Base-by-base conservation (phyloP, 1,140 invertebrate species). In the Hypothenemus hampei region DNA sequence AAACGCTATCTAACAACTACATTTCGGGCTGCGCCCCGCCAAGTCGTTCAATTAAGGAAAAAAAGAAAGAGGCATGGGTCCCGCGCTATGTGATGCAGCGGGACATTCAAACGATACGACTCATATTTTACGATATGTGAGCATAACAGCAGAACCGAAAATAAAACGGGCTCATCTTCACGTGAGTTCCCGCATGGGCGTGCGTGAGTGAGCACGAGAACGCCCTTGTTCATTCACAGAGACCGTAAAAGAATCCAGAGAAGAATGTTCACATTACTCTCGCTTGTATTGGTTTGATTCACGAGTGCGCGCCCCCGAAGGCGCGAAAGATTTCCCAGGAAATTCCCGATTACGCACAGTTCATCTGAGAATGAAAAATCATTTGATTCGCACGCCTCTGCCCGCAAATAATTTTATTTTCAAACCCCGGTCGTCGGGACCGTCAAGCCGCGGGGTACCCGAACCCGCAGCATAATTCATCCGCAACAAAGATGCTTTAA, bases 401-500 rank as follows among this genome's bases (percentile, higher is more conserved):
- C 23, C 22, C 44, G 45, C 43, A 46, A 56, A 56, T 41, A 56
- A 56, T 56, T 56, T 56, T 56, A 56, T 49, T 56, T 56, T 49
- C 36, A 49, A 56, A 48, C 36, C 45, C 54, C 45, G 54, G 33
- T 49, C 43, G 33, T 49, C 43, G 21, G 36, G 43, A 13, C 52
- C 18, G 52, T n/a, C n/a, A 24, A 50, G 46, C 55, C 55, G 55
- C 55, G 47, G 55, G 55, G 55, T 44, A 50, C 55, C 55, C 55
- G 55, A 50, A 57, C 55, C 55, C 46, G 47, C 55, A 57, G 55
- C 48, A 57, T 57, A 57, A 57, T 47, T 57, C 55, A 57, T 57
- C 41, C 55, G 55, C 55, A 57, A 57, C 55, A 57, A 57, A 57
- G 55, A 57, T 51, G 55, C 55, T 57, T 57, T 57, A 57, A 57